Evolutionary conservation across 2,888 invertebrate genomes (phyloP).

Genomic region (Drosophila nr. medialis): DNA sequence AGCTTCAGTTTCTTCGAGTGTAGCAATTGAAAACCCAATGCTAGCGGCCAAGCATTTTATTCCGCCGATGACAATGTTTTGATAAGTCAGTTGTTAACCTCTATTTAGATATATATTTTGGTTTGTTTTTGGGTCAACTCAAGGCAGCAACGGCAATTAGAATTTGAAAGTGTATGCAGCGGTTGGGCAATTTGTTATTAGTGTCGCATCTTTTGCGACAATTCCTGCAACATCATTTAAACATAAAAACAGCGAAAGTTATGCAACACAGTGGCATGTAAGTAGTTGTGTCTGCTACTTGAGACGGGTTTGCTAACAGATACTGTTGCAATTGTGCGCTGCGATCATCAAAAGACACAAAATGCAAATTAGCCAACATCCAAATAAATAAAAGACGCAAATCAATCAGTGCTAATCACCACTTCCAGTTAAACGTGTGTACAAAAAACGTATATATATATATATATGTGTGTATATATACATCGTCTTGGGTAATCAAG

Average conservation of each 20-base stretch:
- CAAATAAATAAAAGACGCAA: constrained; percentile 42
- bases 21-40: constrained; percentile 58
- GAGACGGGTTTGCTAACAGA: constrained; percentile 51
- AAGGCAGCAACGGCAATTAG: constrained; percentile 4
- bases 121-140: constrained; percentile 45
- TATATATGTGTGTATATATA: background rate
- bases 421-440: constrained; percentile 20
- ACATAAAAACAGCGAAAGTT: constrained; percentile 65
- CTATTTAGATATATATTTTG: background rate
- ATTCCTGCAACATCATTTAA: constrained; percentile 12
- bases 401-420: constrained; percentile 74
- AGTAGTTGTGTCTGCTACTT: constrained; percentile 13
- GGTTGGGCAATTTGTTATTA: background rate
- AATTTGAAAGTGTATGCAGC: constrained; percentile 18
- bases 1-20: background rate
- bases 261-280: constrained; percentile 46
- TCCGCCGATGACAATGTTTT: constrained; percentile 63
- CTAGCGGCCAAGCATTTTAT: constrained; percentile 46
- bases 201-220: constrained; percentile 18
- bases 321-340: constrained; percentile 26
- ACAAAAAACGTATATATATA: constrained; percentile 14
- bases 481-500: constrained; percentile 37
- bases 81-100: constrained; percentile 56
- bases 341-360: constrained; percentile 46
- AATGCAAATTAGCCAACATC: constrained; percentile 27